Base-by-base conservation (phyloP, 2,888 invertebrate genomes). In the Omphaloscelis lunosa region DNA sequence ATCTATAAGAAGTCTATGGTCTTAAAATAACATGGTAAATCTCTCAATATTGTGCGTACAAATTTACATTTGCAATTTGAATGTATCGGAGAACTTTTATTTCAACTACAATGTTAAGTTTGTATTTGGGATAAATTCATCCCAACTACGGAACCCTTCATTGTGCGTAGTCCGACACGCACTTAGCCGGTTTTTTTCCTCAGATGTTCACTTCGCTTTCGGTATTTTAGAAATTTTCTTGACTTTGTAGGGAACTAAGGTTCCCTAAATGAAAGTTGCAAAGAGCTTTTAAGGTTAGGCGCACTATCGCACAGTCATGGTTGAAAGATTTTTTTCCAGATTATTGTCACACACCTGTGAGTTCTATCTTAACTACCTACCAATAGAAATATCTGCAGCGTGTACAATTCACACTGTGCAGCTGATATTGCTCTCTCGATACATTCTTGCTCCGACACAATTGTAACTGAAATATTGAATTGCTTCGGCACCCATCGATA, bases 401-500 rank as follows among this genome's bases (percentile, higher is more conserved):
- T 71, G 27, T 39, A 34, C 70, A 34, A 48, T 82, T 72, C 67
- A 59, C 59, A 61, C 48, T 34, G 45, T 56, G 56, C 48, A 34
- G 45, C 68, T 63, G 75, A 72, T 72, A 80, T 85, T 72, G 68
- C 72, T 45, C 61, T 67, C 85, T 68, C 67, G 59, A 58, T 63
- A 72, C 71, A 58, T 63, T 80, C 68, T 39, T 56, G 59, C 34
- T 69, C 23, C 70, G 65, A 66, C 66, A 62, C 69, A 75, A 72
- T 77, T 75, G 61, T 69, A 69, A 76, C 77, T 74, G 78, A 83
- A 86, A 86, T 75, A 86, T 72, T 77, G 74, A 70, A 86, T 86
- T 69, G 77, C 65, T 82, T 67, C 56, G 51, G 56, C 41, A 75
- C 51, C 58, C 61, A 63, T 71, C 67, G 63, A 41, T 80, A 58